These are phyloP conservation scores for Meleagris gallopavo DNA, from an alignment of 2,113 vertebrate genomes.

Conservation along the genomic window DNA sequence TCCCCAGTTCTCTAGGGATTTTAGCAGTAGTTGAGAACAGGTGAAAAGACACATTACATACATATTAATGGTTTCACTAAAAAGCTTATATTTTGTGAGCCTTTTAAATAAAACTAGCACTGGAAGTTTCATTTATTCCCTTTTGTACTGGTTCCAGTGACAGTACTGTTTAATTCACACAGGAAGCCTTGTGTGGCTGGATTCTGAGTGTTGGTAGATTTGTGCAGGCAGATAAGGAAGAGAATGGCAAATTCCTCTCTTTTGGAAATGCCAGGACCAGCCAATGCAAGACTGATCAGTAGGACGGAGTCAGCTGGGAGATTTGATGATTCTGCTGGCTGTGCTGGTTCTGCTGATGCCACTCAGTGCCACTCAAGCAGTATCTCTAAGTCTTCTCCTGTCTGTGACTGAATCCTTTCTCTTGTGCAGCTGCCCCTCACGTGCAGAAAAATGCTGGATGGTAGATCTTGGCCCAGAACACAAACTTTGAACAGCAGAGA, in stretches of 20 bases:
- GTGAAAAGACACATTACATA: not conserved
- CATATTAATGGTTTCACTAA: not conserved
- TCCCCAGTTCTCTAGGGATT: not conserved
- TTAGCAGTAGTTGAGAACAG: not conserved
- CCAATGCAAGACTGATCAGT: not conserved
- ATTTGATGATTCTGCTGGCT: not conserved
- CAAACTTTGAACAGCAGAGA: not conserved
- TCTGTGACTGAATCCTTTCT: not conserved
- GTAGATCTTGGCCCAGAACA: not conserved
- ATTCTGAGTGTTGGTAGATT: not conserved
- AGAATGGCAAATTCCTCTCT: not conserved
- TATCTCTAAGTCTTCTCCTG: not conserved
- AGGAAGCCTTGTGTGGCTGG: not conserved
- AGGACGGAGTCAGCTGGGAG: not conserved
- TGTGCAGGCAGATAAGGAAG: not conserved
- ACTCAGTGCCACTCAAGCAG: not conserved
- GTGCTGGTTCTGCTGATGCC: not conserved
- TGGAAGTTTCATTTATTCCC: not conserved
- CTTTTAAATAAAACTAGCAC: not conserved
- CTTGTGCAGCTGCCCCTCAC: not conserved
- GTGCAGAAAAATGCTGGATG: not conserved
- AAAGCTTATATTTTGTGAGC: not conserved
- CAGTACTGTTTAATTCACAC: not conserved
- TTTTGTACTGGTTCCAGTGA: not conserved
- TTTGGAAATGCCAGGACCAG: not conserved